A percentile compares a stretch with the other conserved stretches of the same genome.
phyloP scores from a whole-genome alignment of 2,113 vertebrate species.

The Haemorhous mexicanus region DNA sequence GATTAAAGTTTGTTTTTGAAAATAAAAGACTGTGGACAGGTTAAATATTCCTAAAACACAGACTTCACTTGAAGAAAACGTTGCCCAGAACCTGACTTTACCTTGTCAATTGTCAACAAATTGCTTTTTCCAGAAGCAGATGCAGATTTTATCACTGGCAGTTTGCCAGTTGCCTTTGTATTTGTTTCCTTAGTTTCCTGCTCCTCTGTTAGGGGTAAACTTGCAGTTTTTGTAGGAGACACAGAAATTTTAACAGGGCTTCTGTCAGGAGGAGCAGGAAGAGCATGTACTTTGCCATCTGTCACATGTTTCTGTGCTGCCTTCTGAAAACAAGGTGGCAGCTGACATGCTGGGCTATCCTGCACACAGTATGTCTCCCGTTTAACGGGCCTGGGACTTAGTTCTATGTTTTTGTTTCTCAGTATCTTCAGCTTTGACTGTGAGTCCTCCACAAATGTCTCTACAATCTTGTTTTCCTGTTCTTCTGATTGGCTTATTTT shows the following conservation, averaged over 20 bases:
- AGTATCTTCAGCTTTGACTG: constrained; percentile 76
- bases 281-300: neutral
- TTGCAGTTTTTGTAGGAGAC: neutral
- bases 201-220: neutral
- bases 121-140: constrained; percentile 25
- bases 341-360: constrained; percentile 75
- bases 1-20: neutral
- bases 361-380: constrained; percentile 84
- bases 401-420: constrained; percentile 10
- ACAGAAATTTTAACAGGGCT: constrained; percentile 58
- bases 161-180: neutral
- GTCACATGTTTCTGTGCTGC: neutral
- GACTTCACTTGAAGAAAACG: neutral
- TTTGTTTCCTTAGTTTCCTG: neutral
- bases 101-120: constrained; percentile 64
- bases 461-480: neutral
- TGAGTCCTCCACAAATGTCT: constrained; percentile 79
- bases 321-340: constrained; percentile 67
- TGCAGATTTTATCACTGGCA: neutral
- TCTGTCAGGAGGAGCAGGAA: neutral
- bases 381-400: constrained; percentile 77
- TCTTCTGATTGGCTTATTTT: neutral
- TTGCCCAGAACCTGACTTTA: constrained; percentile 1
- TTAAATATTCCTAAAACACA: neutral
- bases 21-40: neutral